Percentiles rank a stretch among this genome's conserved stretches.
These are phyloP conservation scores for Apotomis turbidana DNA, from an alignment of 2,888 invertebrate species.

Conservation along the genomic window DNA sequence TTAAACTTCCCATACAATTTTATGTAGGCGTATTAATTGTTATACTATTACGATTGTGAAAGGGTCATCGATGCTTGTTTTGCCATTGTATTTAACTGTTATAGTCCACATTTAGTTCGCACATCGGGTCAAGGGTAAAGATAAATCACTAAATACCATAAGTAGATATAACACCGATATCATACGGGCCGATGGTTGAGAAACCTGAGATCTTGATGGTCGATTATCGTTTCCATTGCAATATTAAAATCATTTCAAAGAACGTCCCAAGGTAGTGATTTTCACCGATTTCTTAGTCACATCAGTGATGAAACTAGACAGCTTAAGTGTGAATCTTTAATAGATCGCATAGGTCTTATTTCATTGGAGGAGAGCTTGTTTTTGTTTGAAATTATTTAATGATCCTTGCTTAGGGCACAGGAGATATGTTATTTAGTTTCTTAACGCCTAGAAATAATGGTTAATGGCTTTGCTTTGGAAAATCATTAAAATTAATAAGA, in stretches of 20 bases:
- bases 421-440: constrained; percentile 41
- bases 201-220: constrained; percentile 15
- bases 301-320: constrained; percentile 40
- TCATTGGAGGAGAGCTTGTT: not conserved
- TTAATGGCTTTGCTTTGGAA: constrained; percentile 27
- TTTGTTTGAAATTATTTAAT: constrained; percentile 22
- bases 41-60: constrained; percentile 26
- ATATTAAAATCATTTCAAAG: constrained; percentile 22
- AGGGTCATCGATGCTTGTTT: constrained; percentile 17
- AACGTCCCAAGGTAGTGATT: constrained; percentile 36
- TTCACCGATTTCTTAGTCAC: constrained; percentile 40
- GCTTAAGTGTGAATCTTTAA: constrained; percentile 41
- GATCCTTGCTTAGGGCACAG: constrained; percentile 32
- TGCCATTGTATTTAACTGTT: constrained; percentile 21
- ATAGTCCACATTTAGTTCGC: constrained; percentile 24
- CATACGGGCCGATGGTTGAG: constrained; percentile 12
- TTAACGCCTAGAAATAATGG: constrained; percentile 35
- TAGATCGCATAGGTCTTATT: constrained; percentile 7
- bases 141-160: constrained; percentile 13
- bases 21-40: constrained; percentile 27
- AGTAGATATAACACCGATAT: constrained; percentile 10
- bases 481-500: constrained; percentile 41
- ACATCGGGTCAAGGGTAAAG: constrained; percentile 17
- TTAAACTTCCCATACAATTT: constrained; percentile 2
- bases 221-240: constrained; percentile 25